Evolutionary conservation across 2,888 invertebrate genomes (phyloP), one percentile per base, ranked within the genome.

Genomic region (Polyploca ridens): DNA sequence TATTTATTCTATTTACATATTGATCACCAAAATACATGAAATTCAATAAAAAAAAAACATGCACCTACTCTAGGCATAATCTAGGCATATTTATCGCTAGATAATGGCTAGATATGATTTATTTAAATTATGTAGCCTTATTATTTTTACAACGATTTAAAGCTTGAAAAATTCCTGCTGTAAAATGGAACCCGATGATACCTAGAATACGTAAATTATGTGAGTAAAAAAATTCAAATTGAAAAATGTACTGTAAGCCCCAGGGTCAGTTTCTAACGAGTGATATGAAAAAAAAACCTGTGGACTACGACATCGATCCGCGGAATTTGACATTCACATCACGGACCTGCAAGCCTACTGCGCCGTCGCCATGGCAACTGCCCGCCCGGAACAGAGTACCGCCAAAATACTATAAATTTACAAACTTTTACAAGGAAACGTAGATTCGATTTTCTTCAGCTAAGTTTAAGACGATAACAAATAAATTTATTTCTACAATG

Each of bases 261-360:
- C 60, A 68, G 62, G 63, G 46, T 67, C 68, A 70, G 65, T 68
- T 68, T 73, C 68, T 61, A 63, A 33, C 16, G 64, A 65, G 70
- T 68, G 72, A 76, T 78, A 78, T 69, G 66, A 78, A 78, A 78
- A 72, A n/a, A 69, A 35, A 35, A 72, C 76, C 72, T 75, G 80
- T 75, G 74, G 54, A 41, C 54, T 10, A 19, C 19, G 73, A 67
- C 81, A 88, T 90, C 86, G 88, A 91, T 93, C 93, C 87, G 80
- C 62, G 10, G 76, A 77, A 79, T 85, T 93, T 90, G 85, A 84
- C 84, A 93, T 92, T 92, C 93, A 77, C 86, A 87, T 89, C 93
- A 92, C 93, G 91, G 75, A 80, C 75, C 75, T 85, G 87, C 88
- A 86, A 78, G 90, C 90, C 90, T 88, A 88, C 87, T 87, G 91